phyloP scores from a whole-genome alignment of 1,140 invertebrate genomes.

The Stegodyphus dumicola region DNA sequence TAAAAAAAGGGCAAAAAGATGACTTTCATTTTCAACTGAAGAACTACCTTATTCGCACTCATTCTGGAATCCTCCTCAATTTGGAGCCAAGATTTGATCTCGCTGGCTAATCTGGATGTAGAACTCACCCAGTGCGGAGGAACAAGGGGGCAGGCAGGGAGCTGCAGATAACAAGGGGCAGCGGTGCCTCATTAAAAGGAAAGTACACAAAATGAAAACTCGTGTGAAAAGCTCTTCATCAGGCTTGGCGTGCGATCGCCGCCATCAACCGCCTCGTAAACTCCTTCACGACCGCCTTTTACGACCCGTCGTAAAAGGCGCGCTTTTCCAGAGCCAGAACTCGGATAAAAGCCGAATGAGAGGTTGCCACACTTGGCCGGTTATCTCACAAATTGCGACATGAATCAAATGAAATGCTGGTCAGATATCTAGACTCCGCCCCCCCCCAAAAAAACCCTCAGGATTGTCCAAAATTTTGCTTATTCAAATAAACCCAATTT shows the following conservation, averaged over 20 bases:
- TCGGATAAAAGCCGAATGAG: constrained; percentile 25
- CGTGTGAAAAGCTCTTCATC: constrained; percentile 61
- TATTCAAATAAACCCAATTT: no score
- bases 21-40: constrained; percentile 48
- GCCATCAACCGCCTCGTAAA: constrained; percentile 56
- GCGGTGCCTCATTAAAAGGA: constrained; percentile 56
- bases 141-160: neutral
- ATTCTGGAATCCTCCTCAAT: constrained; percentile 45
- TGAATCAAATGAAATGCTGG: no score
- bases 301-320: constrained; percentile 59
- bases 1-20: neutral
- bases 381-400: no score
- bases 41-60: constrained; percentile 8
- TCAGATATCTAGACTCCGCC: no score
- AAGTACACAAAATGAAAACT: constrained; percentile 62
- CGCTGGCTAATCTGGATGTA: constrained; percentile 39
- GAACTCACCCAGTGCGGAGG: neutral
- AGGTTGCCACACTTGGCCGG: constrained; percentile 38
- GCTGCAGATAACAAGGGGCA: constrained; percentile 57
- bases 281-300: constrained; percentile 57
- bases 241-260: constrained; percentile 49
- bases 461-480: no score
- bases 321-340: constrained; percentile 18
- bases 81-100: constrained; percentile 52
- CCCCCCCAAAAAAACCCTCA: no score